These are phyloP conservation scores for Drosophila mayaguana DNA, from an alignment of 2,888 invertebrate species.

Conservation along the genomic window DNA sequence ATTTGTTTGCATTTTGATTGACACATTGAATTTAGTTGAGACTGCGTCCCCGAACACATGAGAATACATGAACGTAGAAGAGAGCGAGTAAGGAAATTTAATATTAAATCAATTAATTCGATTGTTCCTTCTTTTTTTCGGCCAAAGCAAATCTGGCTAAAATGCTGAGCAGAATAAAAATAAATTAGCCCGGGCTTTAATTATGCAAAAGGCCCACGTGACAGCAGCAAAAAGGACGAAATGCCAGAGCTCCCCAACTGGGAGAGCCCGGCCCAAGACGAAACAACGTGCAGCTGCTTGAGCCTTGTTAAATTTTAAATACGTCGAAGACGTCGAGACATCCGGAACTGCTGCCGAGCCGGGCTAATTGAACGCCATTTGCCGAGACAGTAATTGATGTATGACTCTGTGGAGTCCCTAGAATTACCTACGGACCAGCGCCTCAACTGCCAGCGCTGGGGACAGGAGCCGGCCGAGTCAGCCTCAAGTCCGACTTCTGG, in stretches of 20 bases:
- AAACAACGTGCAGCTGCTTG: conserved; percentile 39
- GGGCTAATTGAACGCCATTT: conserved; percentile 79
- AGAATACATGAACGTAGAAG: background rate
- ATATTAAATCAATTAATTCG: conserved; percentile 57
- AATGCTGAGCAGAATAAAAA: conserved; percentile 15
- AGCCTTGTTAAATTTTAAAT: conserved; percentile 69
- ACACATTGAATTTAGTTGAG: conserved; percentile 53
- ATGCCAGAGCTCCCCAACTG: conserved; percentile 18
- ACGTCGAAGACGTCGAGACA: conserved; percentile 19
- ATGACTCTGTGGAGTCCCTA: conserved; percentile 49
- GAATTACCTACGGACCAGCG: conserved; percentile 30
- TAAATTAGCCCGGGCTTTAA: conserved; percentile 52
- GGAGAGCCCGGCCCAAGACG: background rate
- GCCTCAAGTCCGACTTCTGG: background rate
- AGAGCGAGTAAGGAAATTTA: conserved; percentile 13
- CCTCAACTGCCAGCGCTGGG: conserved; percentile 45
- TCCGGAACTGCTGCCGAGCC: conserved; percentile 24
- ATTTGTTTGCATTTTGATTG: conserved; percentile 62
- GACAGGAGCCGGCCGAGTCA: background rate
- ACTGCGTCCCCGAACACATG: background rate
- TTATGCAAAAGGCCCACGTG: conserved; percentile 75
- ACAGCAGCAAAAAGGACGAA: conserved; percentile 23
- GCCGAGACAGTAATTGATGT: conserved; percentile 75
- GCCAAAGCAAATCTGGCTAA: conserved; percentile 26
- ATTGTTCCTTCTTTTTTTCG: background rate